Percentiles rank a stretch among this genome's conserved stretches.
Conservation (phyloP, 2,888 invertebrate genomes). For the Chalcosyrphus nemorum region DNA sequence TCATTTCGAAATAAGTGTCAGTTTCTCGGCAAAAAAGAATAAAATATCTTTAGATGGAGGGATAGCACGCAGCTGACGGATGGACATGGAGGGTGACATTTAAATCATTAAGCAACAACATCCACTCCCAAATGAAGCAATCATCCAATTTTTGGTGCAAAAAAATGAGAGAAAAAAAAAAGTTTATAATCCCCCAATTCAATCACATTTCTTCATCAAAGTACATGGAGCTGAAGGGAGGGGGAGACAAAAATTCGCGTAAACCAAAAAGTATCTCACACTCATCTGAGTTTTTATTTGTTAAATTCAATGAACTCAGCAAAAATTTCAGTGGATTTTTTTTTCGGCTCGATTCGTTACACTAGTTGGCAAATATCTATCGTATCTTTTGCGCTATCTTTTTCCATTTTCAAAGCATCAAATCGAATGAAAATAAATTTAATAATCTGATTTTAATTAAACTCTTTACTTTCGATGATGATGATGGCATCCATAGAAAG, state of each 20-base stretch:
- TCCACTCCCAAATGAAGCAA: background rate
- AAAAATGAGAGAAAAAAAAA: no score
- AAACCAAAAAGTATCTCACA: conserved; percentile 34
- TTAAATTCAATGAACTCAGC: conserved; percentile 53
- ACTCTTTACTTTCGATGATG: conserved; percentile 65
- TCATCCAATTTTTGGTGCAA: background rate
- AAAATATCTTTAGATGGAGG: background rate
- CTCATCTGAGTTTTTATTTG: conserved; percentile 5
- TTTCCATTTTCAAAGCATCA: conserved; percentile 5
- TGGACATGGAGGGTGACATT: no score
- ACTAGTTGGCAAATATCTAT: conserved; percentile 16
- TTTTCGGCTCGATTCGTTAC: conserved; percentile 1
- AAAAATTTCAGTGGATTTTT: conserved; percentile 1
- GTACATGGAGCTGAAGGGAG: no score
- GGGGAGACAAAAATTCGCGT: conserved; percentile 10
- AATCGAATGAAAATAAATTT: conserved; percentile 28
- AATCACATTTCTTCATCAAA: no score
- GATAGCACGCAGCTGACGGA: background rate
- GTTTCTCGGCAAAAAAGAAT: background rate
- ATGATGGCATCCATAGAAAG: conserved; percentile 22
- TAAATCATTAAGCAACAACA: background rate
- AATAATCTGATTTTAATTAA: conserved; percentile 68
- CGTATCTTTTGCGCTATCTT: background rate
- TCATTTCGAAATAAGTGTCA: conserved; percentile 21
- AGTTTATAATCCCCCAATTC: background rate